These are phyloP conservation scores for Tiliqua scincoides DNA, from an alignment of 2,113 vertebrate species.

Conservation along the genomic window DNA sequence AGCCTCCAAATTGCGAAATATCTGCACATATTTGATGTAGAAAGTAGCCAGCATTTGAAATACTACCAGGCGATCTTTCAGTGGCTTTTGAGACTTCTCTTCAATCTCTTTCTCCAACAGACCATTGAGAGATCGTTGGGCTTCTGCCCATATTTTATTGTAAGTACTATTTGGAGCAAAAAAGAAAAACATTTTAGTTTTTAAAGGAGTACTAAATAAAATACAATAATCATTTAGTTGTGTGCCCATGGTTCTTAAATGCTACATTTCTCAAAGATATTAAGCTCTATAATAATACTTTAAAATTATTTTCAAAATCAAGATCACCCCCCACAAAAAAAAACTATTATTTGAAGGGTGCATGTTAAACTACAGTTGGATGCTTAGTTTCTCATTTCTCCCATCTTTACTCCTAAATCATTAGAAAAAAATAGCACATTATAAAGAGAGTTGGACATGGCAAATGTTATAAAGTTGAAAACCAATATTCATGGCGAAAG, in stretches of 20 bases:
- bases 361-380: no score
- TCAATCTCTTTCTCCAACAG: conserved; percentile 78
- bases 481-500: not conserved
- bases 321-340: not conserved
- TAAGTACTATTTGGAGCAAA: conserved; percentile 75
- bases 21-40: conserved; percentile 85
- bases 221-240: not conserved
- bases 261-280: not conserved
- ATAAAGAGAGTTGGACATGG: not conserved
- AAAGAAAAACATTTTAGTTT: not conserved
- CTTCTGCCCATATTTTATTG: conserved; percentile 79
- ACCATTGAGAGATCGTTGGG: conserved; percentile 77
- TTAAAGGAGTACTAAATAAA: not conserved
- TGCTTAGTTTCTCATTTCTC: no score
- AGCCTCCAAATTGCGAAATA: conserved; percentile 76
- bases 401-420: no score
- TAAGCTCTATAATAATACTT: conserved; percentile 18
- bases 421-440: no score
- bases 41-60: conserved; percentile 77
- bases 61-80: conserved; percentile 57
- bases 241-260: not conserved
- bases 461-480: not conserved
- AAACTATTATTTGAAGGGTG: no score
- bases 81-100: conserved; percentile 52
- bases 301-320: not conserved